Percentiles rank a stretch among this genome's conserved stretches.
Conservation (phyloP, 2,797 vertebrate genomes). For the Danio albolineatus region DNA sequence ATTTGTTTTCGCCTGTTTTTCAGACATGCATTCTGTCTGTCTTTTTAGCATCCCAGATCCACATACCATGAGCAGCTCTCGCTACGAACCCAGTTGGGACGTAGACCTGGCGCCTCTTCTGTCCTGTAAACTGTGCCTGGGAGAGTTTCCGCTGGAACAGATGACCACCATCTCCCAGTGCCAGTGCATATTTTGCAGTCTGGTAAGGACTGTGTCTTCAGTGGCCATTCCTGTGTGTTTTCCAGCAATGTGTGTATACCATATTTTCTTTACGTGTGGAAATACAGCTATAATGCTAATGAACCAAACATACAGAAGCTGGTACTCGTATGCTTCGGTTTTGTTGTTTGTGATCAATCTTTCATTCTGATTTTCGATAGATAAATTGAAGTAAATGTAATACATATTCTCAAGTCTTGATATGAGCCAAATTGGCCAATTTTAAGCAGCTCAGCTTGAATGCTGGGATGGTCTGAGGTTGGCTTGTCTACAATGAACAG, state of each 20-base stretch:
- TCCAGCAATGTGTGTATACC: not conserved
- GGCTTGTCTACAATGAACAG: constrained; percentile 27
- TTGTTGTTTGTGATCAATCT: too few species aligned
- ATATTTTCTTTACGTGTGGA: constrained; percentile 4
- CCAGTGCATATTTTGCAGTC: constrained; percentile 87
- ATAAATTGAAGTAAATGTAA: not conserved
- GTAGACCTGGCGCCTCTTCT: constrained; percentile 84
- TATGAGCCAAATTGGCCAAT: constrained; percentile 1
- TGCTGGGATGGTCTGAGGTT: constrained; percentile 5
- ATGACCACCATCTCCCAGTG: constrained; percentile 88
- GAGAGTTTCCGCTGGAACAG: constrained; percentile 85
- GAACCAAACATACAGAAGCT: not conserved
- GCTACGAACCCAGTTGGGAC: constrained; percentile 84
- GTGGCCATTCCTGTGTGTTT: not conserved
- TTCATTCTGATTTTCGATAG: not conserved
- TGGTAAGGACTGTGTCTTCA: constrained; percentile 74
- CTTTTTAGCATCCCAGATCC: constrained; percentile 19
- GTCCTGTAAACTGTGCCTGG: constrained; percentile 88
- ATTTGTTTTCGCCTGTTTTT: not conserved
- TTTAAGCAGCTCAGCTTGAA: constrained; percentile 10
- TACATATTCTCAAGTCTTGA: not conserved
- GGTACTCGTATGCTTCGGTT: not conserved
- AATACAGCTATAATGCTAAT: not conserved
- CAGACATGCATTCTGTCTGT: not conserved
- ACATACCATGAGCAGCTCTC: constrained; percentile 83